Base-by-base conservation (phyloP, 2,113 vertebrate genomes). In the Herpetotheres cachinnans region DNA sequence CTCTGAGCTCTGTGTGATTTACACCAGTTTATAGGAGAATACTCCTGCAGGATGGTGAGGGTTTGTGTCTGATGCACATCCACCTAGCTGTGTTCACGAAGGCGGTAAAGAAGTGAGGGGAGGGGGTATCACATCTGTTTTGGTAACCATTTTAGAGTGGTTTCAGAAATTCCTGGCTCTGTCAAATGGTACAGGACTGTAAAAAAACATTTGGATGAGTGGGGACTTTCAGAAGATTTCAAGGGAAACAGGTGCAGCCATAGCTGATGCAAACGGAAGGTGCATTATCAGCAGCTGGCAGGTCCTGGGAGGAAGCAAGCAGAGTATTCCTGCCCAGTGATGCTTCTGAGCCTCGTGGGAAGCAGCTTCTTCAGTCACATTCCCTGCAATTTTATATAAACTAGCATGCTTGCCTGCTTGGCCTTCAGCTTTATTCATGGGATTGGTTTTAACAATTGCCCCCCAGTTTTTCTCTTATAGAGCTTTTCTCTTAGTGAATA, bases 401-500 rank as follows among this genome's bases (percentile, higher is more conserved):
- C 47, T n/a, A 26, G 6, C 2, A 0, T 10, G 8, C 38, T 84
- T 13, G 1, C 38, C 36, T 78, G n/a, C 40, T 77, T 76, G 54
- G 36, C 40, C 49, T 86, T 85, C 44, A 32, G 21, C 21, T 58
- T 54, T 30, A 18, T 44, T 82, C 44, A 56, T 7, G 13, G 18
- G 14, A 42, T 8, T 62, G 36, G 7, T 93, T 74, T 67, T 52
- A 70, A 58, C 6, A 49, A 21, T 36, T 38, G 21, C 14, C 25
- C 30, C 25, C 8, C 4, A 1, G 12, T 67, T 69, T 65, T 73
- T 70, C 8, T 80, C 72, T 80, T 30, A 40, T 32, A 32, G 7
- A 46, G 19, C 9, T 89, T 90, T 86, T 88, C 29, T 92, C 66
- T 65, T 70, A 77, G 80, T 29, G 18, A 73, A 94, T 86, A 86